Evolutionary conservation across 2,888 invertebrate species (phyloP).

Genomic region (Trachelus tabidus): DNA sequence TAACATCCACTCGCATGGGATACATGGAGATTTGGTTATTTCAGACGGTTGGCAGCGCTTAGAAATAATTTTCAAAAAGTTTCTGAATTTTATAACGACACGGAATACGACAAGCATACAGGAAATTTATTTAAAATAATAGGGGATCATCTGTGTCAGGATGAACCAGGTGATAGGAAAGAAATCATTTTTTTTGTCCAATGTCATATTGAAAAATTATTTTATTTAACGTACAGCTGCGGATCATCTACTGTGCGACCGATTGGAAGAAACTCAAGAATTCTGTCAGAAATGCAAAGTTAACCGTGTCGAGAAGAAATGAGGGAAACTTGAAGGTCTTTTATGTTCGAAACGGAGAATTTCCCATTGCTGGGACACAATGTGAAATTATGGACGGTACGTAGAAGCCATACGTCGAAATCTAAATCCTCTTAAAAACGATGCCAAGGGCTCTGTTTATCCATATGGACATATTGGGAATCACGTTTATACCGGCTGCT

Average conservation of each 20-base stretch:
- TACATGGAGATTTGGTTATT: slow-evolving; percentile 9
- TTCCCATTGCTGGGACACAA: slow-evolving; percentile 14
- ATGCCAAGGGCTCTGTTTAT: slow-evolving; percentile 43
- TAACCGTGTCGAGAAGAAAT: slow-evolving; percentile 33
- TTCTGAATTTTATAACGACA: slow-evolving; percentile 29
- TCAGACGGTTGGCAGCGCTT: slow-evolving; percentile 31
- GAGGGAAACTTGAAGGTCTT: slow-evolving; percentile 10
- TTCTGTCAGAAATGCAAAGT: slow-evolving; percentile 39
- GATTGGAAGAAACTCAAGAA: slow-evolving; percentile 19
- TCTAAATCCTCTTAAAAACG: slow-evolving; percentile 42
- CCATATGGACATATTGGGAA: slow-evolving; percentile 7
- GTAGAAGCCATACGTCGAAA: slow-evolving; percentile 42
- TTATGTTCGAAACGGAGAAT: background rate
- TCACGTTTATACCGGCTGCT: slow-evolving; percentile 4
- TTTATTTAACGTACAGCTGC: background rate
- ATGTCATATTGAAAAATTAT: background rate
- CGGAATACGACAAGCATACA: slow-evolving; percentile 26
- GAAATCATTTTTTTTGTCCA: background rate
- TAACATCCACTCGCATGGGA: background rate
- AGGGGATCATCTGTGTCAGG: slow-evolving; percentile 25
- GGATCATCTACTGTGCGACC: slow-evolving; percentile 4
- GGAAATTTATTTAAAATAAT: slow-evolving; percentile 32
- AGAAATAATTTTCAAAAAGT: slow-evolving; percentile 31
- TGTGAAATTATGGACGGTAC: slow-evolving; percentile 14
- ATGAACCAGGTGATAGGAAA: slow-evolving; percentile 23